Base-by-base conservation (phyloP, 2,113 vertebrate species). In the Rhinolophus sinicus region DNA sequence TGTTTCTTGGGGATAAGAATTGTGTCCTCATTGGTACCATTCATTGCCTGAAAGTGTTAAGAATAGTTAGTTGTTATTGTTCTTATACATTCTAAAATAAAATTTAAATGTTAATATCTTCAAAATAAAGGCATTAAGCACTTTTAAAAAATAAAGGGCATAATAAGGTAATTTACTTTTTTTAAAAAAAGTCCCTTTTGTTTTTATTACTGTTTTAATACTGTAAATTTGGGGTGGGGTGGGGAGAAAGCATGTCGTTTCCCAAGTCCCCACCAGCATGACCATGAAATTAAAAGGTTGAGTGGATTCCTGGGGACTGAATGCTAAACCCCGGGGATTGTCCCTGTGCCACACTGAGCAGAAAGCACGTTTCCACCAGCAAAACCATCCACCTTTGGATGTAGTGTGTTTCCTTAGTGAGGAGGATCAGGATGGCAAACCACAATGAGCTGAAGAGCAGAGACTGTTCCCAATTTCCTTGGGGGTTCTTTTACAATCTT, bases 51-150 rank as follows among this genome's bases (percentile, higher is more conserved):
- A 85, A 93, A 82, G 28, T 89, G 33, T 85, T 90, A 77, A 75
- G 58, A 87, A 78, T 56, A 76, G 15, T 93, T 88, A 83, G 5
- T 30, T 82, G 50, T 28, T 90, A 5, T 35, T 89, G 21, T 38
- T 92, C 56, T 92, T 87, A 33, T 5, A 81, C 44, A 56, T 60
- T 90, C 90, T 33, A 85, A 93, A 93, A 75, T 88, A 75, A 92
- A 73, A 40, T 62, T 81, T 67, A 88, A 85, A 88, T 60, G 76
- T 47, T 13, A 70, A 2, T 65, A 77, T 67, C 58, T 88, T 96
- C 83, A 73, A 91, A 94, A 77, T 83, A 70, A 64, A 88, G 24
- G 5, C 30, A 67, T 28, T 76, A 83, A 52, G n/a, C 22, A 47
- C 2, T 88, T 62, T 83, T 69, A 70, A 1, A n/a, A 77, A 90